Conservation (phyloP, 2,888 invertebrate species). For the Scaptomyza cyrtandrae region DNA sequence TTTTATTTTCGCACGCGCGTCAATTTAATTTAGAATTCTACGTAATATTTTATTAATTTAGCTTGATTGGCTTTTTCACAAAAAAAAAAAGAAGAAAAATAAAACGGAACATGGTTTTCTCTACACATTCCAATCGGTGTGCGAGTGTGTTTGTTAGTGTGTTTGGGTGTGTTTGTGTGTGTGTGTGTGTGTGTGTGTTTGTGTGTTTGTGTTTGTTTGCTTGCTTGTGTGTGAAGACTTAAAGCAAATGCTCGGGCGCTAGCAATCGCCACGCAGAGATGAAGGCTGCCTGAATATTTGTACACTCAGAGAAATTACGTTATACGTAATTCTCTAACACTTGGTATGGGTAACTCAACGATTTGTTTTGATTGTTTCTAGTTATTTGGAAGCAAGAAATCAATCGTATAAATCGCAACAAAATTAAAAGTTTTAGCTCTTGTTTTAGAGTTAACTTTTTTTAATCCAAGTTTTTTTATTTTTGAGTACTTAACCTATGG, state of each 20-base stretch:
- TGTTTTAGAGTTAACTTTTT: no score
- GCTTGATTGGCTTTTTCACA: constrained; percentile 79
- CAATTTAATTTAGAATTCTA: constrained; percentile 78
- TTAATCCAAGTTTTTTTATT: no score
- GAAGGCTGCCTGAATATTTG: constrained; percentile 7
- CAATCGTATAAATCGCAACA: no score
- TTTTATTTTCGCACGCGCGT: constrained; percentile 71
- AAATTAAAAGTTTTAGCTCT: no score
- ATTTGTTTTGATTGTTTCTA: no score
- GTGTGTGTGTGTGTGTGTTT: constrained; percentile 8
- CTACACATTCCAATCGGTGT: background rate
- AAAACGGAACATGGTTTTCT: constrained; percentile 43
- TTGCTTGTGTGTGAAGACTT: constrained; percentile 27
- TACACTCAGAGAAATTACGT: constrained; percentile 1
- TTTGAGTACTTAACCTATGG: no score
- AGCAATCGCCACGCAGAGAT: constrained; percentile 3
- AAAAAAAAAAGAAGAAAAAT: constrained; percentile 34
- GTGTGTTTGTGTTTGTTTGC: background rate
- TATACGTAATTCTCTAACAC: no score
- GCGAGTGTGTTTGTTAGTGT: background rate
- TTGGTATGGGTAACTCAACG: no score
- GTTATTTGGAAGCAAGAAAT: no score
- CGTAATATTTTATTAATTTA: constrained; percentile 79
- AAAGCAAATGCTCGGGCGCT: constrained; percentile 8
- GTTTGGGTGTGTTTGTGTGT: constrained; percentile 11